Base-by-base conservation (phyloP, 2,888 invertebrate genomes). In the Stenchaetothrips biformis region DNA sequence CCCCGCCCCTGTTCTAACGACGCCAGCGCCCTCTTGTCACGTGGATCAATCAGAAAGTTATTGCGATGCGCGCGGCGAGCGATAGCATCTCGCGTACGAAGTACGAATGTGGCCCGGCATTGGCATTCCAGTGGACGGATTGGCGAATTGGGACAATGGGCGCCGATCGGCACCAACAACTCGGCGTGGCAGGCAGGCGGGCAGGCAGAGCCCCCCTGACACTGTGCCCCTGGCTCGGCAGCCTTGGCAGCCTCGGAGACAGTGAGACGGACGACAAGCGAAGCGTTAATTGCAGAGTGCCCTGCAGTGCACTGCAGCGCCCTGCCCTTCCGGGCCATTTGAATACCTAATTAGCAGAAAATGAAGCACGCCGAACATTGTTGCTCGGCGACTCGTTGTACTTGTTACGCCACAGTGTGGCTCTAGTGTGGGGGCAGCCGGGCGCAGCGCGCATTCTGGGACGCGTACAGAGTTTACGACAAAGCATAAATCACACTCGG, bases 281-380 rank as follows among this genome's bases (percentile, higher is more conserved):
- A 37, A 37, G 37, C 37, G 37, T 37, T 37, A 37, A 37, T 37
- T 37, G 37, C 37, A 37, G 37, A 37, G 37, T 37, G 37, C 37
- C 37, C 37, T 37, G 37, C 37, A 37, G 37, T 37, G 37, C 37
- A 1, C 37, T 37, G 37, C 37, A 37, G 37, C 4, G 37, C 37
- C 37, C 37, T 37, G 37, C 37, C 37, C 37, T 37, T 37, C 37
- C 37, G 37, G 37, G 37, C 21, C 11, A 74, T 74, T 74, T 74
- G 67, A 74, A 74, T 74, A 74, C 67, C 67, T 74, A 74, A 74
- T 74, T 74, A 74, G 67, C 67, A 25, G 67, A 74, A 74, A 74
- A 74, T 74, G 67, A 74, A 74, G 67, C 67, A 74, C 67, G 67
- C 67, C 25, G 67, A 74, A 74, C 67, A 74, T 74, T 74, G 67